Base-by-base conservation (phyloP, 2,113 vertebrate genomes). In the Serilophus lunatus region DNA sequence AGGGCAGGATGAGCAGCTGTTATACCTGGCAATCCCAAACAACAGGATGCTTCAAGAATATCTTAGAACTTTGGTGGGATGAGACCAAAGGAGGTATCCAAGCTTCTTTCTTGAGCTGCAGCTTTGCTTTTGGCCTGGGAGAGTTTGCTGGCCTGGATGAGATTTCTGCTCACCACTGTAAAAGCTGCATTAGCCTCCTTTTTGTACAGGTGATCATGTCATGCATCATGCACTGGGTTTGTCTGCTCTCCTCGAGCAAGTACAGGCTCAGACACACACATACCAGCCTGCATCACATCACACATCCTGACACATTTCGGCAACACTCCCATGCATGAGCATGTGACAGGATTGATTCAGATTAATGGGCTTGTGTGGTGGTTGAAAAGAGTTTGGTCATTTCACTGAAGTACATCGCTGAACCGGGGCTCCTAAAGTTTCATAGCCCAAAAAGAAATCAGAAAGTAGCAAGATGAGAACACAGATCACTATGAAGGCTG, bases 331-430 rank as follows among this genome's bases (percentile, higher is more conserved):
- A 0, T 29, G 51, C 23, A 7, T 54, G 45, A 42, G 20, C 60
- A 56, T 1, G 0, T 54, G 65, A 26, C 31, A n/a, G 8, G 18
- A 47, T 69, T 1, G 0, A 12, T 69, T 53, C 56, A 61, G 57
- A 25, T 77, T 54, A 35, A 44, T 6, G 16, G 35, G 28, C 17
- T 82, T 71, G 8, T 40, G 20, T 33, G 35, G 38, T 49, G 33
- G 2, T 8, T 78, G 42, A 24, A 36, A 76, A 36, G 45, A 33
- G 29, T 47, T 57, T 53, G 54, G n/a, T 68, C 12, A 10, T 16
- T 42, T 33, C 47, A 33, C 44, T 44, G 12, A 61, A 57, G 31
- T 12, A 9, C 15, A 7, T 45, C 33, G 26, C 66, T 79, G 59
- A 29, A 35, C 23, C 28, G 47, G 5, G 36, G 22, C n/a, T 53